Conservation (phyloP, 2,888 invertebrate species). For the Phymatocera aterrima region DNA sequence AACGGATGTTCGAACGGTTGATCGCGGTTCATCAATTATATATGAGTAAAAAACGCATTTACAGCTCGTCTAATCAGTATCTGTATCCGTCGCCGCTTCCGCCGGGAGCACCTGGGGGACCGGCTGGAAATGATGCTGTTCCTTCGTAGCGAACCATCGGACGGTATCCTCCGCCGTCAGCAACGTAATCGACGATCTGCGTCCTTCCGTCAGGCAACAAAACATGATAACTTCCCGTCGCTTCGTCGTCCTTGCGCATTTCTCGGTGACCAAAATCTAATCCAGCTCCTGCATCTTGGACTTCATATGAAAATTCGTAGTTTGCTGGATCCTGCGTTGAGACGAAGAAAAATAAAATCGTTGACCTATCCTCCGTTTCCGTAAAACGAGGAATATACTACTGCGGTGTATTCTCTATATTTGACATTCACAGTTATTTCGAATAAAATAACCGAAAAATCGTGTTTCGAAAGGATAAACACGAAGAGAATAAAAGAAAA, state of each 20-base stretch:
- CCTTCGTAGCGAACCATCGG: conserved; percentile 78
- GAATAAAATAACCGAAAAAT: no score
- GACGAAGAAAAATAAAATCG: no score
- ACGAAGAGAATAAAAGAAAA: no score
- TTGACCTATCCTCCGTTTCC: no score
- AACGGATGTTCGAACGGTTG: no score
- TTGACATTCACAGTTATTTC: no score
- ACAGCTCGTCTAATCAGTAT: conserved; percentile 55
- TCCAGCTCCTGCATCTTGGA: conserved; percentile 78
- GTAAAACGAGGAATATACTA: no score
- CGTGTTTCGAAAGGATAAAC: no score
- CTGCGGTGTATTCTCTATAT: no score
- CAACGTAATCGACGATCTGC: conserved; percentile 81
- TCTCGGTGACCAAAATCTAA: conserved; percentile 82
- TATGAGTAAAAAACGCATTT: conserved; percentile 47
- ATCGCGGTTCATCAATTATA: not conserved
- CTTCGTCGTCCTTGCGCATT: conserved; percentile 80
- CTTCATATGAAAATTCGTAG: conserved; percentile 82
- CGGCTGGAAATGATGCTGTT: conserved; percentile 68
- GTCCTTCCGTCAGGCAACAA: conserved; percentile 81
- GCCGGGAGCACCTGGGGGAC: conserved; percentile 46
- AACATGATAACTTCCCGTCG: conserved; percentile 81
- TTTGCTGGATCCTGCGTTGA: conserved; percentile 78
- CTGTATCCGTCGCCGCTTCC: conserved; percentile 64
- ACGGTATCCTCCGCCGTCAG: conserved; percentile 80